Evolutionary conservation across 2,797 vertebrate species (phyloP).

Genomic region (Onychomys torridus): DNA sequence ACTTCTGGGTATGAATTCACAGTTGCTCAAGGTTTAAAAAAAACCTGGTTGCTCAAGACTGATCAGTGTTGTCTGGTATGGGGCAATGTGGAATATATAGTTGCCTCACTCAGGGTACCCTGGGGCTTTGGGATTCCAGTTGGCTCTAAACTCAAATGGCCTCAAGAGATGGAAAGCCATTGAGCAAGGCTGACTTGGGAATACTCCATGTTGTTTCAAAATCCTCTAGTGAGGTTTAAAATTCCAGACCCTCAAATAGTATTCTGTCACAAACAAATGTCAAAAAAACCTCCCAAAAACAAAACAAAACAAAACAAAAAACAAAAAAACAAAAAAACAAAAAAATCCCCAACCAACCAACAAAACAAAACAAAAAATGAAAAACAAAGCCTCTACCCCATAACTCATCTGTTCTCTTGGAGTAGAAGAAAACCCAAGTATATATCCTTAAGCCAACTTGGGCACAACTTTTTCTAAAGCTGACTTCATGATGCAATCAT

Average conservation of each 20-base stretch:
- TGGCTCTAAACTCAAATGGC: conserved; percentile 31
- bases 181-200: conserved; percentile 56
- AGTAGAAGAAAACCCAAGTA: not conserved
- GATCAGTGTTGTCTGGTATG: not conserved
- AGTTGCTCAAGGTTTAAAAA: not conserved
- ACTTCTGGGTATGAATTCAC: not conserved
- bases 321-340: not conserved
- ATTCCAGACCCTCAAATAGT: not conserved
- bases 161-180: not conserved
- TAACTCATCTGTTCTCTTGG: not conserved
- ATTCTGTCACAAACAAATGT: not conserved
- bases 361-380: not conserved
- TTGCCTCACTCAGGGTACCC: not conserved
- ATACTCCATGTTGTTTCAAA: conserved; percentile 33
- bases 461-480: conserved; percentile 17
- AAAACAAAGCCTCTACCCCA: not conserved
- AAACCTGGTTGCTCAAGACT: not conserved
- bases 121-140: not conserved
- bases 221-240: not conserved
- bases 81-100: not conserved
- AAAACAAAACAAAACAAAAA: not conserved
- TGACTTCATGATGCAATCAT: not conserved
- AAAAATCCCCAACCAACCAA: not conserved
- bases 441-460: not conserved
- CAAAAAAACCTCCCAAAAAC: conserved; percentile 30